These are phyloP conservation scores for Nephrocerus scutellatus DNA, from an alignment of 2,888 invertebrate species.

Conservation along the genomic window DNA sequence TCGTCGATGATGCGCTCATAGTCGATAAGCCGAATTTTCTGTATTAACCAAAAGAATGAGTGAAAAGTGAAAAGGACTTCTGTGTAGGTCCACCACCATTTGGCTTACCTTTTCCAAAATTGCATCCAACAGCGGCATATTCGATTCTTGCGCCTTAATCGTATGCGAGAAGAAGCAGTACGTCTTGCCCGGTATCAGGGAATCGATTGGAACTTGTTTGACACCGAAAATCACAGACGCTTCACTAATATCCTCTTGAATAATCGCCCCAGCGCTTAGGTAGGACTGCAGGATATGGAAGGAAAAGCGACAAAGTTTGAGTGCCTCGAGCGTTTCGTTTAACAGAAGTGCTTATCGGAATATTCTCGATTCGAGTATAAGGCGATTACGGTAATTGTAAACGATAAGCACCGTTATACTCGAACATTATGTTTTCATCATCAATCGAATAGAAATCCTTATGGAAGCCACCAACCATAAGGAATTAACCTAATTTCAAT, in stretches of 20 bases:
- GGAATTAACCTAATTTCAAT: no score
- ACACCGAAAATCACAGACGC: constrained; percentile 96
- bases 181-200: constrained; percentile 90
- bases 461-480: no score
- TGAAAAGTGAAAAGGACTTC: neutral
- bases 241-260: constrained; percentile 94
- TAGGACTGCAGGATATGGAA: constrained; percentile 61
- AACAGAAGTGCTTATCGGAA: no score
- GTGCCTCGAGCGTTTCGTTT: no score
- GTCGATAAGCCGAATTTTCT: constrained; percentile 89
- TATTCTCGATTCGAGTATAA: no score
- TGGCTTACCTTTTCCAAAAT: constrained; percentile 69
- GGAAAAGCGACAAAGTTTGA: neutral
- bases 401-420: no score
- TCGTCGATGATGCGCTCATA: constrained; percentile 94
- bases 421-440: no score
- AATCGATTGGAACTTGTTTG: constrained; percentile 76
- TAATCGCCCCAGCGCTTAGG: constrained; percentile 82
- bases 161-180: constrained; percentile 99
- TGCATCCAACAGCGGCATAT: constrained; percentile 95
- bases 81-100: neutral
- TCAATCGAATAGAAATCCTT: no score
- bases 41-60: neutral
- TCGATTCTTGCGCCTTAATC: constrained; percentile 97
- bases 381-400: no score